Percentiles rank a stretch among this genome's conserved stretches.
Evolutionary conservation across 2,888 invertebrate genomes (phyloP).

Genomic region (Amiota communis): DNA sequence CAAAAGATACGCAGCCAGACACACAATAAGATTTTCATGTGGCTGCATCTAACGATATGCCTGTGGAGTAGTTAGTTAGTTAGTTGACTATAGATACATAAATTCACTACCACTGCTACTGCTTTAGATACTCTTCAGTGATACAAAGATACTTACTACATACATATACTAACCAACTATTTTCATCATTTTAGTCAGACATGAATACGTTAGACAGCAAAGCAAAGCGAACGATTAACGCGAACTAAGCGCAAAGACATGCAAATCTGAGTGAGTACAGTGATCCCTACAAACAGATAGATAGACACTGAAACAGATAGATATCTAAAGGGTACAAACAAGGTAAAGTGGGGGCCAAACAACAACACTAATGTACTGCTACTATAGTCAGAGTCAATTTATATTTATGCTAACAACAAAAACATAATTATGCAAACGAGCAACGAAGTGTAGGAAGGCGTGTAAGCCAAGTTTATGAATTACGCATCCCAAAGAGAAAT

Average conservation of each 20-base stretch:
- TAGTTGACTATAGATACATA: too few relatives aligned
- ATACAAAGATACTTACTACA: too few relatives aligned
- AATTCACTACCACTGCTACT: too few relatives aligned
- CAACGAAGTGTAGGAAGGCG: slow-evolving; percentile 69
- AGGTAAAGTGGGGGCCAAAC: background rate
- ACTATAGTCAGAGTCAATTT: background rate
- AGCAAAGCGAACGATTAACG: slow-evolving; percentile 19
- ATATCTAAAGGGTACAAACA: background rate
- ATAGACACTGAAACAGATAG: too few relatives aligned
- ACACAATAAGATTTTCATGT: background rate
- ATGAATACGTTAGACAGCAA: background rate
- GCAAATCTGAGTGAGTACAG: slow-evolving; percentile 23
- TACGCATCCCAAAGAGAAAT: too few relatives aligned
- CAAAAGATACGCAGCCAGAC: slow-evolving; percentile 3
- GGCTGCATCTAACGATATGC: background rate
- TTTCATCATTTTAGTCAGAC: background rate
- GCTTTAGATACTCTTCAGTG: too few relatives aligned
- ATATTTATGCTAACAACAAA: slow-evolving; percentile 44
- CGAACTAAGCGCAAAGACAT: slow-evolving; percentile 6
- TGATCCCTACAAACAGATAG: background rate
- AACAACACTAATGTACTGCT: background rate
- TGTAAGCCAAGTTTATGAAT: slow-evolving; percentile 34
- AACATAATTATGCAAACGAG: slow-evolving; percentile 65
- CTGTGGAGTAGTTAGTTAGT: too few relatives aligned
- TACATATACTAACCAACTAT: too few relatives aligned